Percentiles rank a stretch among this genome's conserved stretches.
Evolutionary conservation across 2,113 vertebrate genomes (phyloP).

Genomic region (Ramphastos sulfuratus): DNA sequence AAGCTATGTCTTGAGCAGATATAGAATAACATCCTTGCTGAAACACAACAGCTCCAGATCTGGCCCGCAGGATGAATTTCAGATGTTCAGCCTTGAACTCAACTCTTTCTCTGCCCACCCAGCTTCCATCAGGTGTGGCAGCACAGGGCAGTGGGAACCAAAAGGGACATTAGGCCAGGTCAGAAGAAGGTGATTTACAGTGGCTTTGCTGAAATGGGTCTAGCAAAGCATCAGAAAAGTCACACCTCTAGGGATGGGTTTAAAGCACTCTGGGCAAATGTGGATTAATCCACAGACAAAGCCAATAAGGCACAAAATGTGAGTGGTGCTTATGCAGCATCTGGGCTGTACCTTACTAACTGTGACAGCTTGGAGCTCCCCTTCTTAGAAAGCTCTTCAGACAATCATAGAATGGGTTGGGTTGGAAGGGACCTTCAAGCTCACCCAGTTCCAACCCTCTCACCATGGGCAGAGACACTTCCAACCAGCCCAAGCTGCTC

Average conservation of each 20-base stretch:
- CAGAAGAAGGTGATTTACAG: not conserved
- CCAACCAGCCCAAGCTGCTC: no score
- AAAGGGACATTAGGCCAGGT: not conserved
- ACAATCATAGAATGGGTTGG: no score
- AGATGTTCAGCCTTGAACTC: not conserved
- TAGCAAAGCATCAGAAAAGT: not conserved
- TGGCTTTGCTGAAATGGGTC: not conserved
- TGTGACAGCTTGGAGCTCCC: not conserved
- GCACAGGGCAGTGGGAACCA: not conserved
- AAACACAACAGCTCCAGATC: slow-evolving; percentile 4
- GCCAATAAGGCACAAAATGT: not conserved
- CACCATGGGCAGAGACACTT: no score
- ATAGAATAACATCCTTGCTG: slow-evolving; percentile 48
- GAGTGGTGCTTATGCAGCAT: not conserved
- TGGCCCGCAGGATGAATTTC: not conserved
- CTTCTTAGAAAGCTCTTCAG: not conserved
- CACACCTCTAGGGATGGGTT: not conserved
- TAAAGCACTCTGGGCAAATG: not conserved
- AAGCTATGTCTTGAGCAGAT: slow-evolving; percentile 55
- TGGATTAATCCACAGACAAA: not conserved
- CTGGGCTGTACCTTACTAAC: not conserved
- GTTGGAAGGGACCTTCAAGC: no score
- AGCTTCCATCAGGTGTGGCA: not conserved
- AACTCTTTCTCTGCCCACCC: not conserved
- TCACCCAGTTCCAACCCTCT: no score